These are phyloP conservation scores for Eurois occulta DNA, from an alignment of 2,888 invertebrate genomes.

Conservation along the genomic window DNA sequence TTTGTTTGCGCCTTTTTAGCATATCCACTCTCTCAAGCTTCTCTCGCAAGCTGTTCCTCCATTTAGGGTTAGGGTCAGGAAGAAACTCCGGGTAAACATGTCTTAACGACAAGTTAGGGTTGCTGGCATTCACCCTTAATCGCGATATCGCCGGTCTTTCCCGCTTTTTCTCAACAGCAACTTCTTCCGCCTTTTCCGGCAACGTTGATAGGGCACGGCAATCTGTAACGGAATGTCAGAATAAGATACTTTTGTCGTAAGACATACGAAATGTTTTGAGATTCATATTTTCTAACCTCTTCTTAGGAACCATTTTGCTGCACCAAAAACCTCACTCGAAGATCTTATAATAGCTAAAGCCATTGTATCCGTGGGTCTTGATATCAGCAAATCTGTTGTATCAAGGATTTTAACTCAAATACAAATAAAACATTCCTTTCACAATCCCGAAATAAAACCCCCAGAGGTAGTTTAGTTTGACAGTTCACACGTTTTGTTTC, in stretches of 20 bases:
- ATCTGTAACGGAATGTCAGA: constrained; percentile 72
- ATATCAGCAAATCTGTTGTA: not conserved
- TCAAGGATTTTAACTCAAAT: constrained; percentile 8
- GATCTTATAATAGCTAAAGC: constrained; percentile 79
- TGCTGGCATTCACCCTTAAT: constrained; percentile 69
- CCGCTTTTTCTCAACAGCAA: constrained; percentile 22
- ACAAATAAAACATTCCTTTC: constrained; percentile 36
- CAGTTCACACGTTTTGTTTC: constrained; percentile 11
- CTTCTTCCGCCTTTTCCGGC: constrained; percentile 75
- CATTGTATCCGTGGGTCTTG: constrained; percentile 69
- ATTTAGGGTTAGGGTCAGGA: constrained; percentile 95
- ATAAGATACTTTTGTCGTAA: not conserved
- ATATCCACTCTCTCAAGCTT: constrained; percentile 98
- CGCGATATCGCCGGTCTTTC: constrained; percentile 56
- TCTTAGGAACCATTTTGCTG: constrained; percentile 82
- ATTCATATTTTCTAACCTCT: constrained; percentile 80
- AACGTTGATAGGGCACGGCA: constrained; percentile 79
- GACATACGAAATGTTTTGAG: not conserved
- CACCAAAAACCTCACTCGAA: constrained; percentile 72
- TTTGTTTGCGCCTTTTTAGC: constrained; percentile 94
- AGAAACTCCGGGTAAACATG: constrained; percentile 97
- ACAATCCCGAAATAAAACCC: not conserved
- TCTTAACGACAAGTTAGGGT: constrained; percentile 90
- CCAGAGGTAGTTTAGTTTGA: constrained; percentile 16
- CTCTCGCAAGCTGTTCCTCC: constrained; percentile 95